A percentile compares a stretch with the other conserved stretches of the same genome.
Conservation (phyloP, 2,113 vertebrate species). For the Tursiops truncatus region DNA sequence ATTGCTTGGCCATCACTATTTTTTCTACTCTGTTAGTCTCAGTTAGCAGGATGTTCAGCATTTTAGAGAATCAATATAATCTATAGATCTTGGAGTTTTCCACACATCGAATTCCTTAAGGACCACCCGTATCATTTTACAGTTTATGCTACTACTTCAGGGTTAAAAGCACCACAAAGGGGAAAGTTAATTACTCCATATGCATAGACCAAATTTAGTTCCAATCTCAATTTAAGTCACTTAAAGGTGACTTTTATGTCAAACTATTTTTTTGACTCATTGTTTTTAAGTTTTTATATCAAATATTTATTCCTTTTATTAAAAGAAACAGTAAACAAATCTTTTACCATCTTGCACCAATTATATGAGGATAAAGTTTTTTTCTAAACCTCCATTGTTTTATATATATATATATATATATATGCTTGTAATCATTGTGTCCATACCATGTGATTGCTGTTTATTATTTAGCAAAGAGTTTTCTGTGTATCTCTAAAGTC, state of each 20-base stretch:
- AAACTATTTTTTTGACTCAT: not conserved
- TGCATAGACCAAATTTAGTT: not conserved
- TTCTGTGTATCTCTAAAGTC: not conserved
- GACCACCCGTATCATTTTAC: not conserved
- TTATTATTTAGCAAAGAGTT: conserved; percentile 7
- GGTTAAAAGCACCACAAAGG: not conserved
- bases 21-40: not conserved
- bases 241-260: not conserved
- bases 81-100: not conserved
- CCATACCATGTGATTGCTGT: not conserved
- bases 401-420: not conserved
- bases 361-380: not conserved
- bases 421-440: not conserved
- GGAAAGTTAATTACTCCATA: not conserved
- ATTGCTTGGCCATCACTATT: not conserved
- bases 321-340: not conserved
- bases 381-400: not conserved
- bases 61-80: not conserved
- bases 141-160: not conserved
- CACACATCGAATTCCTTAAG: not conserved
- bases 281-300: not conserved
- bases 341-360: not conserved
- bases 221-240: not conserved
- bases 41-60: not conserved
- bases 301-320: not conserved